A percentile compares a stretch with the other conserved stretches of the same genome.
These are phyloP conservation scores for Tympanoctomys barrerae DNA, from an alignment of 2,797 vertebrate genomes.

Conservation along the genomic window DNA sequence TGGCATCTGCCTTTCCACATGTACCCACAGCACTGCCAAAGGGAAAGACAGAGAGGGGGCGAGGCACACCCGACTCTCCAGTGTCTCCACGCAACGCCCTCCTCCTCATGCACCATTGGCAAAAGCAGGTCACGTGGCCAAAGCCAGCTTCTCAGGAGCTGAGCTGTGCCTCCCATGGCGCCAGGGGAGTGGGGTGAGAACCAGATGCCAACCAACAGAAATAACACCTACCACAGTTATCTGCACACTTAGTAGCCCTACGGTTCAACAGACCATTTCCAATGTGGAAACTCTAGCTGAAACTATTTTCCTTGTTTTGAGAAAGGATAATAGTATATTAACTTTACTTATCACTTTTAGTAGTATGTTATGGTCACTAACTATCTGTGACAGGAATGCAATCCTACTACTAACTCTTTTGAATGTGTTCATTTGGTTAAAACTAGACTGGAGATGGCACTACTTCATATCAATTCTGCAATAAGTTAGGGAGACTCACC, in stretches of 20 bases:
- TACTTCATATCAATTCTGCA: background rate
- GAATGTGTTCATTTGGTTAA: conserved; percentile 36
- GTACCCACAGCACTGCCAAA: background rate
- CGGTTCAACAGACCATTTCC: background rate
- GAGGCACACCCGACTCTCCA: background rate
- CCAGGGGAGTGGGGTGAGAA: background rate
- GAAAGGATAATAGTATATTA: background rate
- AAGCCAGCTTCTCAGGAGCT: background rate
- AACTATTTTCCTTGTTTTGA: background rate
- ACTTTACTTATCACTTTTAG: background rate
- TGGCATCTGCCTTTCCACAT: background rate
- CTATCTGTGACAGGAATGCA: background rate
- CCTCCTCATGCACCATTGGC: conserved; percentile 20
- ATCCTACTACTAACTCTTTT: conserved; percentile 51
- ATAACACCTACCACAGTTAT: background rate
- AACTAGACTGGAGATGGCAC: background rate
- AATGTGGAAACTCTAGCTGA: conserved; percentile 8
- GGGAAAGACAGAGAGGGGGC: background rate
- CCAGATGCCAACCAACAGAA: background rate
- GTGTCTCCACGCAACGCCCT: background rate
- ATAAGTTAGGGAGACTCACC: conserved; percentile 31
- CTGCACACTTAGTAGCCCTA: background rate
- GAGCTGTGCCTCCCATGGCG: no score
- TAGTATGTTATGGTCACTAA: background rate
- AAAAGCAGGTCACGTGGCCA: background rate